phyloP scores from a whole-genome alignment of 2,797 vertebrate genomes.

The Crocodylus rhombifer region DNA sequence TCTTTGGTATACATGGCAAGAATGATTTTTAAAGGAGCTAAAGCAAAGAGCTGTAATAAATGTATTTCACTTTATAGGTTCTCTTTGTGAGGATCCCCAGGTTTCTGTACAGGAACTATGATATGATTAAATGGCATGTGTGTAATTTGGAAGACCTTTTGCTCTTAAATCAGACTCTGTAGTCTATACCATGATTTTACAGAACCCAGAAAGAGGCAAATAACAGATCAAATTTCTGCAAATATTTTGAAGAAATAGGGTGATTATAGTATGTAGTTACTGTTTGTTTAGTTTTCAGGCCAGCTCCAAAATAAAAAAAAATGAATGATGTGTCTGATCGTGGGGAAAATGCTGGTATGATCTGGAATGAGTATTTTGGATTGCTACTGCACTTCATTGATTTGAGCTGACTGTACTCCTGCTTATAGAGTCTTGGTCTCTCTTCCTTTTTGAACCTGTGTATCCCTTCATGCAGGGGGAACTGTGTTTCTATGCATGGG shows the following conservation, averaged over 20 bases:
- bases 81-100: neutral
- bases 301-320: neutral
- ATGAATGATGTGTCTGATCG: too few species aligned
- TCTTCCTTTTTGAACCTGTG: neutral
- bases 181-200: neutral
- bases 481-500: rapidly evolving
- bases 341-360: too few species aligned
- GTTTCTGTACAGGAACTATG: neutral
- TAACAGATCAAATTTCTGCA: neutral
- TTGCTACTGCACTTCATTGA: rapidly evolving
- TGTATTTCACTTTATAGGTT: neutral
- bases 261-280: too few species aligned
- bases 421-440: rapidly evolving
- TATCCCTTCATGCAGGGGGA: neutral
- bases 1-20: neutral
- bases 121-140: neutral
- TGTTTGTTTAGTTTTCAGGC: neutral
- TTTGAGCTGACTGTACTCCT: neutral
- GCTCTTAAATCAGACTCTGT: neutral
- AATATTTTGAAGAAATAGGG: neutral
- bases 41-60: rapidly evolving
- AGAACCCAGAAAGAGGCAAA: neutral
- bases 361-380: too few species aligned
- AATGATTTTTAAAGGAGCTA: neutral
- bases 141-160: neutral